These are phyloP conservation scores for Sanderia malayensis DNA, from an alignment of 30 jellyfish, hydroid and myxozoan species.

Conservation along the genomic window DNA sequence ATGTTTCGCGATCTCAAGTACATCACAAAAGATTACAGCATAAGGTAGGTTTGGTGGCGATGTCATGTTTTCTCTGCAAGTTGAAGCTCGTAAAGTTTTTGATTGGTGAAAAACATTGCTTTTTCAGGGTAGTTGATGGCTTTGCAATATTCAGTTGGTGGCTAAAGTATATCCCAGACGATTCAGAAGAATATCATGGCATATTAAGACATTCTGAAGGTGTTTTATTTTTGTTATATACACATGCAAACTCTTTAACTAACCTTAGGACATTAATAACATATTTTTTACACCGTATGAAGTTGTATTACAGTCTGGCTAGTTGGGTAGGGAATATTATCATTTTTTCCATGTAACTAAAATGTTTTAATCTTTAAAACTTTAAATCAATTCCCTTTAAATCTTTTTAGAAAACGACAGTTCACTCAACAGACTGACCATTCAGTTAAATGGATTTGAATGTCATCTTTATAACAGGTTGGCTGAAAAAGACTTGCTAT, in stretches of 20 bases:
- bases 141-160: slow-evolving; percentile 89
- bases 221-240: not conserved
- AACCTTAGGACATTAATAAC: too few species aligned
- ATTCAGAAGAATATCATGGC: slow-evolving; percentile 35
- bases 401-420: slow-evolving; percentile 44
- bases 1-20: slow-evolving; percentile 83
- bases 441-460: slow-evolving; percentile 78
- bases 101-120: too few species aligned
- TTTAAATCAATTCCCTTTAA: too few species aligned
- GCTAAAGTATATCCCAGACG: slow-evolving; percentile 60
- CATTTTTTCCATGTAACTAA: too few species aligned
- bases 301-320: too few species aligned
- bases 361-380: too few species aligned
- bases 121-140: slow-evolving; percentile 81
- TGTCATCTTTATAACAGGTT: slow-evolving; percentile 76
- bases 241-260: too few species aligned
- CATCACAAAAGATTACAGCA: slow-evolving; percentile 78
- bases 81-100: too few species aligned
- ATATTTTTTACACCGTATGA: too few species aligned
- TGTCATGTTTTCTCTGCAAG: too few species aligned
- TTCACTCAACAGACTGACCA: slow-evolving; percentile 34
- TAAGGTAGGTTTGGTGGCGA: slow-evolving; percentile 55
- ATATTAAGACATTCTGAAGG: slow-evolving; percentile 36
- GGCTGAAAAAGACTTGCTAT: too few species aligned
- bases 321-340: too few species aligned